phyloP scores from a whole-genome alignment of 2,113 vertebrate genomes.

The Pollachius pollachius region DNA sequence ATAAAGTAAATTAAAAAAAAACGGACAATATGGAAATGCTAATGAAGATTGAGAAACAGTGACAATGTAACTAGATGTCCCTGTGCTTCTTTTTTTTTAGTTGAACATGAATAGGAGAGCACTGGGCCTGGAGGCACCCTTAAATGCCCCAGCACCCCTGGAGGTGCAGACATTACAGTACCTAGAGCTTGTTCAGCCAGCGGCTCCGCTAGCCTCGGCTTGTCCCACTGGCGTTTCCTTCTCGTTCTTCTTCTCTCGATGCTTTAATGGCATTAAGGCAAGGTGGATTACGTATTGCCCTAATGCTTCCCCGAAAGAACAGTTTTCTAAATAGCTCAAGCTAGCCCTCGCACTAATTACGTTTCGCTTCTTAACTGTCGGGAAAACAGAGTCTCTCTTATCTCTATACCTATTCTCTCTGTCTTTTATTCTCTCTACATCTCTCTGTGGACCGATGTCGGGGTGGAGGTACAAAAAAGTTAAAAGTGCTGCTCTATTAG shows the following conservation, averaged over 20 bases:
- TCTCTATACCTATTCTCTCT: slow-evolving; percentile 28
- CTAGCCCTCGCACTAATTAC: slow-evolving; percentile 17
- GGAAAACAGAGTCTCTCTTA: background rate
- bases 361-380: background rate
- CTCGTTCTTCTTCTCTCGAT: slow-evolving; percentile 6
- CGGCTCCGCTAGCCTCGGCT: slow-evolving; percentile 40
- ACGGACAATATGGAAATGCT: slow-evolving; percentile 50
- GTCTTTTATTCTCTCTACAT: slow-evolving; percentile 6
- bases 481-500: slow-evolving; percentile 72
- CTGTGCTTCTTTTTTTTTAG: slow-evolving; percentile 76
- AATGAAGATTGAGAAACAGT: slow-evolving; percentile 46
- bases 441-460: slow-evolving; percentile 27
- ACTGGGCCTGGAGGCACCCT: slow-evolving; percentile 44
- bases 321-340: slow-evolving; percentile 18
- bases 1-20: slow-evolving; percentile 28
- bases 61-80: slow-evolving; percentile 49
- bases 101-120: slow-evolving; percentile 69
- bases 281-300: slow-evolving; percentile 75
- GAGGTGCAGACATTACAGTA: slow-evolving; percentile 77
- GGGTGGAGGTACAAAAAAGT: slow-evolving; percentile 46
- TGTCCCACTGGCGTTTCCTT: too few species aligned
- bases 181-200: slow-evolving; percentile 70
- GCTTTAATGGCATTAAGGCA: slow-evolving; percentile 71
- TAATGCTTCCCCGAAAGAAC: slow-evolving; percentile 25
- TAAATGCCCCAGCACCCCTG: too few species aligned